phyloP scores from a whole-genome alignment of 1,140 invertebrate species.

The Helicoverpa zea region DNA sequence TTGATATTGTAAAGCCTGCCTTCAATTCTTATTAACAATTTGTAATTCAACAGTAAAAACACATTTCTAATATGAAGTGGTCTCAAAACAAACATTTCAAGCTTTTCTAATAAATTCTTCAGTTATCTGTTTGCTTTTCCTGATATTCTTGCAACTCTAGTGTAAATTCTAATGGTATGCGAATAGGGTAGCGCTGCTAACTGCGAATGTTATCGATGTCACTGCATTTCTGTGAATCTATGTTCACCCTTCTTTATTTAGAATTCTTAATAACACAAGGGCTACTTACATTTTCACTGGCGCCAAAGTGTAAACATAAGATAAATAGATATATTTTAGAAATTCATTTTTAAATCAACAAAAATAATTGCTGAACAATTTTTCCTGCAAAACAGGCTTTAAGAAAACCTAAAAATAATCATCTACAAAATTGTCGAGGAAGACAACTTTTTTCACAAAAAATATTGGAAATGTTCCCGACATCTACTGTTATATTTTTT shows the following conservation, averaged over 20 bases:
- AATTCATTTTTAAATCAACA: too few relatives aligned
- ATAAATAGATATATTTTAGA: too few relatives aligned
- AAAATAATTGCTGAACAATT: too few relatives aligned
- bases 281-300: too few relatives aligned
- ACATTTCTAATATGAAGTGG: slow-evolving; percentile 21
- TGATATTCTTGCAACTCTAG: slow-evolving; percentile 27
- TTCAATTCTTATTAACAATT: slow-evolving; percentile 17
- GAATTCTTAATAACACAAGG: background rate
- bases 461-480: background rate
- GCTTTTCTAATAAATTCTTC: slow-evolving; percentile 31
- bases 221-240: background rate
- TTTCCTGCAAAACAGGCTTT: too few relatives aligned
- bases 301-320: too few relatives aligned
- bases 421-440: too few relatives aligned
- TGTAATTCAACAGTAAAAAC: slow-evolving; percentile 32
- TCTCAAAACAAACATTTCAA: slow-evolving; percentile 25
- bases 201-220: background rate
- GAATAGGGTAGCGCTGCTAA: background rate
- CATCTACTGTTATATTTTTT: background rate
- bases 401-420: too few relatives aligned
- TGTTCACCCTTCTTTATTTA: background rate
- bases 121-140: slow-evolving; percentile 28
- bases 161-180: background rate
- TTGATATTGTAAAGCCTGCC: slow-evolving; percentile 1
- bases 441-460: too few relatives aligned